phyloP scores from a whole-genome alignment of 2,113 vertebrate genomes.

The Passer montanus region DNA sequence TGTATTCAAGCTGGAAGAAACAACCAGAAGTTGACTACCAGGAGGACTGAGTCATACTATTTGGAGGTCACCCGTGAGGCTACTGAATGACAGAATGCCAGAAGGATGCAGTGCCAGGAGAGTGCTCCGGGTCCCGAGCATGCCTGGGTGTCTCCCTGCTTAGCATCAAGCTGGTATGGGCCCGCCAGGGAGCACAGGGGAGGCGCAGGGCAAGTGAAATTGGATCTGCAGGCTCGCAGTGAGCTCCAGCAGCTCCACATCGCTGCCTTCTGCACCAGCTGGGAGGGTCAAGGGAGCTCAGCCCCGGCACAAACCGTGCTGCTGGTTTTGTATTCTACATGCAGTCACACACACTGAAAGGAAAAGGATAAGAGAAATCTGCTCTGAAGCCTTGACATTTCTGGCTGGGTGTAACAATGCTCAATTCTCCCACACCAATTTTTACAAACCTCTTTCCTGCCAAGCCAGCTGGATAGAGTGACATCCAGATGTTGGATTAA shows the following conservation, averaged over 20 bases:
- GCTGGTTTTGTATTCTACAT: background rate
- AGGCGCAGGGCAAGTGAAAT: background rate
- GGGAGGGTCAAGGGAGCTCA: background rate
- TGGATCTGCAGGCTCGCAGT: accelerated
- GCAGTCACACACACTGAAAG: background rate
- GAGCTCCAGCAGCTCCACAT: background rate
- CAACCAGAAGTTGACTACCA: slow-evolving; percentile 18
- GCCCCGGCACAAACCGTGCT: background rate
- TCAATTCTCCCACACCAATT: background rate
- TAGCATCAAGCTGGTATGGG: background rate
- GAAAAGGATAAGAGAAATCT: background rate
- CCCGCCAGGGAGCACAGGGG: background rate
- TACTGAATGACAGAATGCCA: slow-evolving; percentile 1
- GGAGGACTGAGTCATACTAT: slow-evolving; percentile 41
- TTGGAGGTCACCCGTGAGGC: slow-evolving; percentile 2
- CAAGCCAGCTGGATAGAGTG: background rate
- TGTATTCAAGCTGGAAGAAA: slow-evolving; percentile 29
- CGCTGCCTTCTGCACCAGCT: background rate
- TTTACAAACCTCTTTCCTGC: background rate
- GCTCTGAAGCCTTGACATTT: background rate
- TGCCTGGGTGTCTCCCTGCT: background rate
- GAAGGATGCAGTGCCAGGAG: background rate
- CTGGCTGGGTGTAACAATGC: background rate
- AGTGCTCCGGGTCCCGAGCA: accelerated
- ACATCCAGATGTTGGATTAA: background rate